These are phyloP conservation scores for Pionites leucogaster DNA, from an alignment of 2,113 vertebrate genomes.

Conservation along the genomic window DNA sequence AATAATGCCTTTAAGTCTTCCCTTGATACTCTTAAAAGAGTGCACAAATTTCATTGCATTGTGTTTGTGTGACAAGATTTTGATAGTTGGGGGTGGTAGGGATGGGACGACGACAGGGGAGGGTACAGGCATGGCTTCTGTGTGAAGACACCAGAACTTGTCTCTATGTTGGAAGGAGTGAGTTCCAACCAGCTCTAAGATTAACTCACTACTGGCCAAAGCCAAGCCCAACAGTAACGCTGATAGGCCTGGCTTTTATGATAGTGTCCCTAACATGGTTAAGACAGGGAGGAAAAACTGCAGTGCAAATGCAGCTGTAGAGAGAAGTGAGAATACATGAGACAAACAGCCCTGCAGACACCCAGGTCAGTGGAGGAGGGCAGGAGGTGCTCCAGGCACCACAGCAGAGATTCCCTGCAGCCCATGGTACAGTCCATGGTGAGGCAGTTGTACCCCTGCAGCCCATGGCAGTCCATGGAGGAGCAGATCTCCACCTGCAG, in stretches of 20 bases:
- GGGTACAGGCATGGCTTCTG: neutral
- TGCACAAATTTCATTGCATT: neutral
- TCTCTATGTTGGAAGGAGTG: neutral
- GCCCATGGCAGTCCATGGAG: neutral
- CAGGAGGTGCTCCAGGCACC: fast-evolving
- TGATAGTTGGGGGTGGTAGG: neutral
- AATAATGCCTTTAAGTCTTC: neutral
- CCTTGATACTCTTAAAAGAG: neutral
- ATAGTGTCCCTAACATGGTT: fast-evolving
- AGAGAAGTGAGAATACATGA: neutral
- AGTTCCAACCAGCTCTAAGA: neutral
- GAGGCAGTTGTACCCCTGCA: neutral
- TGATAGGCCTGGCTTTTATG: fast-evolving
- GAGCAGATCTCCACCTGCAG: neutral
- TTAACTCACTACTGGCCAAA: neutral
- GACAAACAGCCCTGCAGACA: neutral
- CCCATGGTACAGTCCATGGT: fast-evolving
- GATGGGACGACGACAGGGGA: no score
- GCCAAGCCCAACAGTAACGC: neutral
- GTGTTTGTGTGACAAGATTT: neutral
- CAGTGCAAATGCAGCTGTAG: neutral
- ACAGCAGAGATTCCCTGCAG: neutral
- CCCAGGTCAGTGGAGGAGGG: fast-evolving
- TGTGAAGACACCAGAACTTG: neutral
- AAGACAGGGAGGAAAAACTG: neutral